Percentiles rank a stretch among this genome's conserved stretches.
phyloP scores from a whole-genome alignment of 1,140 invertebrate genomes.

The Melanaphis sacchari region DNA sequence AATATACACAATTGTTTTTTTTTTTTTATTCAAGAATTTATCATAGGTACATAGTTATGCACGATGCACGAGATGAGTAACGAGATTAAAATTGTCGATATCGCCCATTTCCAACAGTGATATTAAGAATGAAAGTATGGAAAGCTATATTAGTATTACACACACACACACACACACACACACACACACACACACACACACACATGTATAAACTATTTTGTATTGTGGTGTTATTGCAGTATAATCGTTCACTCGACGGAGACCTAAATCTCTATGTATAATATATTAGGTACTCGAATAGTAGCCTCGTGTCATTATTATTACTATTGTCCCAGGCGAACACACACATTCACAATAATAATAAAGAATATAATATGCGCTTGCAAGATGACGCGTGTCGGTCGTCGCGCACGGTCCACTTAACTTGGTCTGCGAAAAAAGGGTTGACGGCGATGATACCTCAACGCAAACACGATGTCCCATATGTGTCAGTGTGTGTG shows the following conservation, averaged over 20 bases:
- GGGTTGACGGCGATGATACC: background rate
- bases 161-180: too few relatives aligned
- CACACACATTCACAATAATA: background rate
- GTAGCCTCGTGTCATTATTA: slow-evolving; percentile 12
- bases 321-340: background rate
- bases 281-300: background rate
- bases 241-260: background rate
- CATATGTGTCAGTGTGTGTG: background rate
- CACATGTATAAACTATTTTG: too few relatives aligned
- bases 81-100: background rate
- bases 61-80: background rate
- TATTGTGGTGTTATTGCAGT: background rate
- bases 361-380: background rate
- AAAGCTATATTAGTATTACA: too few relatives aligned
- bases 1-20: too few relatives aligned
- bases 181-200: background rate
- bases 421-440: background rate
- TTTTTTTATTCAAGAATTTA: too few relatives aligned
- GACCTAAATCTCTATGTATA: background rate
- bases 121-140: too few relatives aligned
- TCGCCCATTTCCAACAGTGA: too few relatives aligned
- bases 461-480: slow-evolving; percentile 27
- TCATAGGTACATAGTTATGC: too few relatives aligned
- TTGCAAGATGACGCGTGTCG: slow-evolving; percentile 47
- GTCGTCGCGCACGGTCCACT: slow-evolving; percentile 28